A percentile compares a stretch with the other conserved stretches of the same genome.
Evolutionary conservation across 2,888 invertebrate genomes (phyloP).

Genomic region (Tuberolachnus salignus): DNA sequence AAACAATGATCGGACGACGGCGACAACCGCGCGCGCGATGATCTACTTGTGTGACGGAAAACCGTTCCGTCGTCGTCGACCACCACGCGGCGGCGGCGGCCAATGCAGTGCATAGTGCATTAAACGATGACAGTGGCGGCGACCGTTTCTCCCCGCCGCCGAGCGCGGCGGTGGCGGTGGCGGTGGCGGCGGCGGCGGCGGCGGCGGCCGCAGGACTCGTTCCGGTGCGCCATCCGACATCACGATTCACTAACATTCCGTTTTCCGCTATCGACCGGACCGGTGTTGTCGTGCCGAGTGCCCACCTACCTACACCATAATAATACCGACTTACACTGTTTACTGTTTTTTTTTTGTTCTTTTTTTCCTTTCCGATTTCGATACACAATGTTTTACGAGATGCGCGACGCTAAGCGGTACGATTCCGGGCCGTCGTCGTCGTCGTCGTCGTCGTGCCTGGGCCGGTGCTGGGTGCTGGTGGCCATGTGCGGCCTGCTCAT

Average conservation of each 20-base stretch:
- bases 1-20: conserved; percentile 43
- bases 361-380: neutral
- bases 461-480: conserved; percentile 61
- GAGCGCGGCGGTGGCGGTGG: neutral
- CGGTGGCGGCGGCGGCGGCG: neutral
- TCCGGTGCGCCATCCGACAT: conserved; percentile 32
- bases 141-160: too few species aligned
- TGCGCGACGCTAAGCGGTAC: conserved; percentile 58
- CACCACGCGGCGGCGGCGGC: neutral
- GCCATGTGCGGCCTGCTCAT: conserved; percentile 60
- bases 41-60: conserved; percentile 49
- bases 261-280: conserved; percentile 41
- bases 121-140: neutral
- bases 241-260: conserved; percentile 12
- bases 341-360: conserved; percentile 7
- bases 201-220: conserved; percentile 20
- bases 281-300: neutral
- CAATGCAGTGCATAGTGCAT: too few species aligned
- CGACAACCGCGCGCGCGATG: conserved; percentile 29
- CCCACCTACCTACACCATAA: too few species aligned
- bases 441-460: conserved; percentile 60
- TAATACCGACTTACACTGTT: too few species aligned
- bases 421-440: conserved; percentile 58
- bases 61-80: conserved; percentile 28
- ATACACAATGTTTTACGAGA: conserved; percentile 58